Base-by-base conservation (phyloP, 2,888 invertebrate genomes). In the Acleris emargana region DNA sequence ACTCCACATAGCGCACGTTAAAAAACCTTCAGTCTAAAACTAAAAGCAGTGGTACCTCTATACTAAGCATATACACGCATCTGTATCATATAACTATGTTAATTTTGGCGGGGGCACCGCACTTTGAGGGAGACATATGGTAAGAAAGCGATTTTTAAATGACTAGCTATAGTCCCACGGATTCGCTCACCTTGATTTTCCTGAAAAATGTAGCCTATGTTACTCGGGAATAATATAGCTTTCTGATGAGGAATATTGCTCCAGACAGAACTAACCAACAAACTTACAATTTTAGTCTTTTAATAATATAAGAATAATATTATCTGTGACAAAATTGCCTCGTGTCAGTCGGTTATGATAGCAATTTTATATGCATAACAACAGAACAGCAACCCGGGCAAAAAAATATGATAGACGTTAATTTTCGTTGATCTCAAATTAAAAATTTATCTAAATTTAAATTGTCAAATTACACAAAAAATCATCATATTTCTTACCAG, bases 81-180 rank as follows among this genome's bases (percentile, higher is more conserved):
- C 66, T 61, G 71, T 74, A 75, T 73, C 76, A 62, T 73, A 79
- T 72, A 66, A 78, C 76, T 84, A 81, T 76, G 70, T 77, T 79
- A 79, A 66, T 72, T 54, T 51, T 72, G 70, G 69, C 75, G 82
- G 78, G 79, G 74, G 84, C 82, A 80, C 74, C 73, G 79, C 53
- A 5, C 11, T 32, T 16, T 54, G 53, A 18, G 58, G 47, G 58
- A 45, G 43, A 11, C 52, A 38, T 38, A 38, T 38, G 16, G 47
- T 49, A 25, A 17, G 9, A 49, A 54, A 49, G 54, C 38, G 49
- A 42, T 55, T 49, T 22, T 4, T 47, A 16, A 7, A n/a, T 45
- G 25, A 47, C 47, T 17, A 45, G 16, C 43, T 17, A 16, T 45
- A 13, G 13, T 11, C 16, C 43, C n/a, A n/a, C 43, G n/a, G n/a